Conservation (phyloP, 1,140 invertebrate genomes). For the Lucilia cuprina region DNA sequence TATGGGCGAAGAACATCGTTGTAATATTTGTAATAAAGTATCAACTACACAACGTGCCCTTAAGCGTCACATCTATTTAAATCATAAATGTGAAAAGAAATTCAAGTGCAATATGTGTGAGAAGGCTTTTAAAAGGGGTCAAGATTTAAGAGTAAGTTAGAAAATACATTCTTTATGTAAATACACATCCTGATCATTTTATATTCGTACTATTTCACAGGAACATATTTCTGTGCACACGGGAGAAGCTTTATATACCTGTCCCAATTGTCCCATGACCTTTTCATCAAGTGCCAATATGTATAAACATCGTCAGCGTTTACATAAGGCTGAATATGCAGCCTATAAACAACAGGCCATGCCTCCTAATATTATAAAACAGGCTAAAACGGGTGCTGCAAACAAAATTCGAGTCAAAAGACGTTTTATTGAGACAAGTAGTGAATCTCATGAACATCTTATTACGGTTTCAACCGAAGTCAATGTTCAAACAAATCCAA, state of each 20-base stretch:
- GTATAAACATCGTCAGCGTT: slow-evolving; percentile 57
- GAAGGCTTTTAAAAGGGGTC: slow-evolving; percentile 57
- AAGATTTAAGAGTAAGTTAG: slow-evolving; percentile 51
- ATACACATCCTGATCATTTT: neutral
- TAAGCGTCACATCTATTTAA: slow-evolving; percentile 56
- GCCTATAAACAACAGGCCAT: slow-evolving; percentile 52
- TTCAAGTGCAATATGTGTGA: slow-evolving; percentile 62
- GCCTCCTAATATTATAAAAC: slow-evolving; percentile 42
- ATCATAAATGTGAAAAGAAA: slow-evolving; percentile 57
- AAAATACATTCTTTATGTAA: neutral
- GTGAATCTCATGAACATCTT: neutral
- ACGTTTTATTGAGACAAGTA: neutral
- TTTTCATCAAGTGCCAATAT: slow-evolving; percentile 59
- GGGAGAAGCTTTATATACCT: slow-evolving; percentile 54
- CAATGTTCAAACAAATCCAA: neutral
- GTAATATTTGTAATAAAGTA: slow-evolving; percentile 54
- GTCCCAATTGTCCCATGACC: slow-evolving; percentile 55
- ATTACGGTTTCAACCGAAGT: neutral
- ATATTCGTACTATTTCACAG: neutral
- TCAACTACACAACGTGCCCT: slow-evolving; percentile 56
- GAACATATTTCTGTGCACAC: slow-evolving; percentile 58
- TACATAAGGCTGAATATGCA: slow-evolving; percentile 56
- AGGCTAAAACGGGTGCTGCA: neutral
- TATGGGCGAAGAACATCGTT: slow-evolving; percentile 51
- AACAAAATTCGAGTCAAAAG: neutral